Percentiles rank a stretch among this genome's conserved stretches.
Conservation (phyloP, 2,113 vertebrate genomes). For the Phrynocephalus versicolor region DNA sequence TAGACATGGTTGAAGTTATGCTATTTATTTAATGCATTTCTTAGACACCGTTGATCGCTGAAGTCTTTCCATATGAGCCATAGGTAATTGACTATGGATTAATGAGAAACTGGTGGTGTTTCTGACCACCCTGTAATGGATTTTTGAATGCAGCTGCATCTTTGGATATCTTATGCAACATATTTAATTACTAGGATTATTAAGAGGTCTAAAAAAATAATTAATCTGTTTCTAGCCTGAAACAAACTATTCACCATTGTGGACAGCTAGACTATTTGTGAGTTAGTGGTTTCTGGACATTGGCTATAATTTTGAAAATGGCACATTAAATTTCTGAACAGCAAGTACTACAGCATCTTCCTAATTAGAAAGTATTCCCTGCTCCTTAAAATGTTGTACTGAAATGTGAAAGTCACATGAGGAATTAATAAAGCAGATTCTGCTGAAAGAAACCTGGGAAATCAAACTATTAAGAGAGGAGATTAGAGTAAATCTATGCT, state of each 20-base stretch:
- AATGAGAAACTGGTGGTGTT: neutral
- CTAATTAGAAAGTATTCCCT: neutral
- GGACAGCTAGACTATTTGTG: slow-evolving; percentile 9
- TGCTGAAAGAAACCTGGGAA: slow-evolving; percentile 20
- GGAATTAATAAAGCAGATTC: slow-evolving; percentile 33
- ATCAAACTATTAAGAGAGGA: slow-evolving; percentile 58
- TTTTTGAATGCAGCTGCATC: neutral
- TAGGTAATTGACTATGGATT: neutral
- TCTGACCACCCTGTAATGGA: neutral
- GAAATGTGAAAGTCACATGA: slow-evolving; percentile 23
- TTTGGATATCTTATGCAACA: slow-evolving; percentile 19
- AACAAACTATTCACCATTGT: slow-evolving; percentile 11
- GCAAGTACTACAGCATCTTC: slow-evolving; percentile 10
- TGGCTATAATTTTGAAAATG: neutral
- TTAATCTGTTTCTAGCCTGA: neutral
- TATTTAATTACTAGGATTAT: slow-evolving; percentile 19
- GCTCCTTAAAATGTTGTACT: neutral
- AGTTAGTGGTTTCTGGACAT: slow-evolving; percentile 17
- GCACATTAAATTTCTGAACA: slow-evolving; percentile 1
- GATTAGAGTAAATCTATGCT: slow-evolving; percentile 59
- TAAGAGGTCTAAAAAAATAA: slow-evolving; percentile 5
- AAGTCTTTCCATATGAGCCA: neutral
- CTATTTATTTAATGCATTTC: neutral
- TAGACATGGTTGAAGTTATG: neutral
- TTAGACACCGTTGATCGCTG: neutral